Percentiles rank a stretch among this genome's conserved stretches.
Evolutionary conservation across 2,113 vertebrate genomes (phyloP).

Genomic region (Channa maculata): DNA sequence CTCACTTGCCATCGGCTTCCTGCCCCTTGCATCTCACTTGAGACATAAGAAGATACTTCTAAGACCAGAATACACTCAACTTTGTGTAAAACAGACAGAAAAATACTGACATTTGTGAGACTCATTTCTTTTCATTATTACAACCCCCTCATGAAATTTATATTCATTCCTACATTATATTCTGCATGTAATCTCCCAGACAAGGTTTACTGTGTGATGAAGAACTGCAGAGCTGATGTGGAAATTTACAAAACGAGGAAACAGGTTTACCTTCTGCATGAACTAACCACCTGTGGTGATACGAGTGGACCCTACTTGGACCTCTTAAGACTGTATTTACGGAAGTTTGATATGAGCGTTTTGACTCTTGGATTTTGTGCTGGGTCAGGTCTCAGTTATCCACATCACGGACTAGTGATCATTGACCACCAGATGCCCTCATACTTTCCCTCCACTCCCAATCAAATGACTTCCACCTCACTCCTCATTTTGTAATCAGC

Average conservation of each 20-base stretch:
- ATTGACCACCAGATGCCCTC: neutral
- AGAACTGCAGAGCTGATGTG: slow-evolving; percentile 16
- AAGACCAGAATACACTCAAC: neutral
- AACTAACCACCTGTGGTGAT: too few relatives aligned
- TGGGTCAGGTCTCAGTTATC: neutral
- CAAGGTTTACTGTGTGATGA: slow-evolving; percentile 10
- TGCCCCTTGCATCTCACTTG: slow-evolving; percentile 10
- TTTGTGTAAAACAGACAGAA: neutral
- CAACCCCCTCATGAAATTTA: neutral
- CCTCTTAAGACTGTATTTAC: neutral
- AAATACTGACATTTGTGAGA: neutral
- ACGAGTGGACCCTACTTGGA: too few relatives aligned
- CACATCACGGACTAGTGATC: neutral
- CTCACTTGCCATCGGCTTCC: neutral
- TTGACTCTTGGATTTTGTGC: neutral
- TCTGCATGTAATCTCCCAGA: neutral
- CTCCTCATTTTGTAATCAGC: too few relatives aligned
- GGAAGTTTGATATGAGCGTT: neutral
- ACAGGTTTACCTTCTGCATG: slow-evolving; percentile 8
- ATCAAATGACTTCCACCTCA: too few relatives aligned
- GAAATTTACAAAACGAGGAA: slow-evolving; percentile 22
- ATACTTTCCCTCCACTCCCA: too few relatives aligned
- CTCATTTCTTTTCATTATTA: neutral
- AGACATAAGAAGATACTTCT: slow-evolving; percentile 13
- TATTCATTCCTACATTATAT: neutral